These are phyloP conservation scores for Zonotrichia albicollis DNA, from an alignment of 2,797 vertebrate genomes.

Conservation along the genomic window DNA sequence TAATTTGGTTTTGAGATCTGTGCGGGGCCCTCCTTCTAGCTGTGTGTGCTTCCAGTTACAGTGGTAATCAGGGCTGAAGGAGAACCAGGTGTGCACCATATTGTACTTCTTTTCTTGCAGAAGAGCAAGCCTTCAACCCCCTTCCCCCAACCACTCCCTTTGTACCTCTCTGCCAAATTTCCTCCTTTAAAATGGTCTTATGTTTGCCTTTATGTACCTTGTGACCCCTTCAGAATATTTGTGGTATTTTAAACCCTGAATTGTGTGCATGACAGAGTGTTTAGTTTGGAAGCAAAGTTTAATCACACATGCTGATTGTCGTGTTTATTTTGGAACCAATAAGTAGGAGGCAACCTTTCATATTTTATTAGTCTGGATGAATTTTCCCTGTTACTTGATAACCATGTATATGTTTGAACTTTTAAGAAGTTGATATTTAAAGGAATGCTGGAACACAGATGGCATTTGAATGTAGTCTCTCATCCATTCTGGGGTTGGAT, in stretches of 20 bases:
- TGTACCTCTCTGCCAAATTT: constrained; percentile 50
- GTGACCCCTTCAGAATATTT: constrained; percentile 73
- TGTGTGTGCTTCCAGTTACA: constrained; percentile 17
- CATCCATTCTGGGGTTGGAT: constrained; percentile 7
- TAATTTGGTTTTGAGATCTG: constrained; percentile 61
- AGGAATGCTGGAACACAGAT: constrained; percentile 56
- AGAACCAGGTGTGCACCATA: constrained; percentile 52
- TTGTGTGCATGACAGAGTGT: constrained; percentile 72
- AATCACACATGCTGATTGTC: constrained; percentile 70
- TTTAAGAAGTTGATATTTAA: constrained; percentile 41
- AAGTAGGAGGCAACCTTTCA: constrained; percentile 70
- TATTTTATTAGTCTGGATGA: constrained; percentile 72
- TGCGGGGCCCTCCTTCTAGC: constrained; percentile 25
- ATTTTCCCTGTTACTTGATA: constrained; percentile 70
- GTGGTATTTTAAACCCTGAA: constrained; percentile 69
- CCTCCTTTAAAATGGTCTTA: constrained; percentile 55
- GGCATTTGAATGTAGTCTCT: constrained; percentile 35
- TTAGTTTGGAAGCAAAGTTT: constrained; percentile 73
- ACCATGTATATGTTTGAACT: constrained; percentile 43
- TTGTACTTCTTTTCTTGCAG: constrained; percentile 39
- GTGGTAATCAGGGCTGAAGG: constrained; percentile 39
- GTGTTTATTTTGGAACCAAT: constrained; percentile 75
- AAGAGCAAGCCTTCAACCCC: neutral
- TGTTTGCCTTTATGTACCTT: constrained; percentile 64
- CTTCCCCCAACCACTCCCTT: neutral